These are phyloP conservation scores for Iguana delicatissima DNA, from an alignment of 2,797 vertebrate species.

Conservation along the genomic window DNA sequence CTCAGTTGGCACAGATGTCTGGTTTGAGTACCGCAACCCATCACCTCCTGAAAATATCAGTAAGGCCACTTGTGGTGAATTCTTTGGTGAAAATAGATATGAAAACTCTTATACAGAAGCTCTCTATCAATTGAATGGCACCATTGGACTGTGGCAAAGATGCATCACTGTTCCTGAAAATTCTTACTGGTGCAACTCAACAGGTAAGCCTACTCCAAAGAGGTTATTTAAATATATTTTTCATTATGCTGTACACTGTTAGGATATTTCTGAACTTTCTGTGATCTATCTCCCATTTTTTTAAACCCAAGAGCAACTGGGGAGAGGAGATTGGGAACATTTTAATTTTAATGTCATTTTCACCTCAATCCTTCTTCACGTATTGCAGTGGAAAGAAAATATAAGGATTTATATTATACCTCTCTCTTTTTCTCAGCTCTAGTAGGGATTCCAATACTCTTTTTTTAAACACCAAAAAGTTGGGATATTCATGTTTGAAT, in stretches of 20 bases:
- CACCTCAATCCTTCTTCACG: too few relatives aligned
- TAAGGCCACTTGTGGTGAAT: conserved; percentile 78
- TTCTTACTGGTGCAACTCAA: conserved; percentile 83
- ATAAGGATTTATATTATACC: too few relatives aligned
- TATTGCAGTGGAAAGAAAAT: not conserved
- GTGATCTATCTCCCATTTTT: not conserved
- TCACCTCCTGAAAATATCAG: conserved; percentile 79
- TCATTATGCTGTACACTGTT: not conserved
- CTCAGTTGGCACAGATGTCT: conserved; percentile 93
- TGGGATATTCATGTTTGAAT: not conserved
- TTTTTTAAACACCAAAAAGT: not conserved
- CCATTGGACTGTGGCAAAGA: conserved; percentile 92
- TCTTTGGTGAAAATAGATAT: conserved; percentile 80
- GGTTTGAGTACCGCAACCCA: conserved; percentile 92
- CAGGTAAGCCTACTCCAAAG: conserved; percentile 76
- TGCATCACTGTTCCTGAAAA: conserved; percentile 85
- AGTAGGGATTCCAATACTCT: not conserved
- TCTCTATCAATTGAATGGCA: conserved; percentile 89
- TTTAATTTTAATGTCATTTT: not conserved
- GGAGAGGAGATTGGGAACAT: too few relatives aligned
- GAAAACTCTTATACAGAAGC: conserved; percentile 85
- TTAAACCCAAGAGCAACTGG: not conserved
- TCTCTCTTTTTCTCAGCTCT: too few relatives aligned
- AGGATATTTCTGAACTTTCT: not conserved
- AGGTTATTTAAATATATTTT: not conserved